phyloP scores from a whole-genome alignment of 2,888 invertebrate genomes.

The Machimus atricapillus region DNA sequence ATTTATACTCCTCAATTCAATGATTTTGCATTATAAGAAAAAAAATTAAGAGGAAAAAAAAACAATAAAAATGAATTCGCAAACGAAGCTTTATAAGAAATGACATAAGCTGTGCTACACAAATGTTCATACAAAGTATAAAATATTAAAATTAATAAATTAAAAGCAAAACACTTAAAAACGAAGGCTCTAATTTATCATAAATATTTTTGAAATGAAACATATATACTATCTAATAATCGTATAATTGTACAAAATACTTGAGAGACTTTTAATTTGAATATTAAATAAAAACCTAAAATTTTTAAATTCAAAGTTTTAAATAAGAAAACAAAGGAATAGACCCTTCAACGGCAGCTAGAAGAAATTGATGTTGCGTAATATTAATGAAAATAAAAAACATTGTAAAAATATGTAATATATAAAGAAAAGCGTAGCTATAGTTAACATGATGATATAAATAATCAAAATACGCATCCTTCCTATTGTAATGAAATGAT shows the following conservation, averaged over 20 bases:
- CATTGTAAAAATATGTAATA: constrained; percentile 15
- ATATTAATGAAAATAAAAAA: not conserved
- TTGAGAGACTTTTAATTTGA: constrained; percentile 26
- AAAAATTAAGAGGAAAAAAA: not conserved
- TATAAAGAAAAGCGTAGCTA: not conserved
- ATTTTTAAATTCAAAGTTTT: not conserved
- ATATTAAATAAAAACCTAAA: not conserved
- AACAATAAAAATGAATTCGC: not conserved
- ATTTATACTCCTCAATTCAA: not conserved
- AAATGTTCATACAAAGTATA: not conserved
- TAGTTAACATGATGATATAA: constrained; percentile 16
- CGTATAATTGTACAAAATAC: constrained; percentile 21
- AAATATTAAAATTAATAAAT: not conserved
- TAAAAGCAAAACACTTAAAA: not conserved
- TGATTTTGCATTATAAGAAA: not conserved
- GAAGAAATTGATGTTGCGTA: constrained; percentile 44
- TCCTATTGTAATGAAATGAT: constrained; percentile 11
- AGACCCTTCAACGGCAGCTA: constrained; percentile 48
- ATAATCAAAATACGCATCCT: constrained; percentile 29
- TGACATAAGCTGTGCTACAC: not conserved
- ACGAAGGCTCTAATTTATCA: constrained; percentile 23
- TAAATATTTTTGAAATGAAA: constrained; percentile 28
- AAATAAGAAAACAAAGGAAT: constrained; percentile 22
- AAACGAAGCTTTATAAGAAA: constrained; percentile 18
- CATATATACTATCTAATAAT: not conserved